Percentiles rank a stretch among this genome's conserved stretches.
phyloP scores from a whole-genome alignment of 2,797 vertebrate species.

The Chelidonichthys spinosus region DNA sequence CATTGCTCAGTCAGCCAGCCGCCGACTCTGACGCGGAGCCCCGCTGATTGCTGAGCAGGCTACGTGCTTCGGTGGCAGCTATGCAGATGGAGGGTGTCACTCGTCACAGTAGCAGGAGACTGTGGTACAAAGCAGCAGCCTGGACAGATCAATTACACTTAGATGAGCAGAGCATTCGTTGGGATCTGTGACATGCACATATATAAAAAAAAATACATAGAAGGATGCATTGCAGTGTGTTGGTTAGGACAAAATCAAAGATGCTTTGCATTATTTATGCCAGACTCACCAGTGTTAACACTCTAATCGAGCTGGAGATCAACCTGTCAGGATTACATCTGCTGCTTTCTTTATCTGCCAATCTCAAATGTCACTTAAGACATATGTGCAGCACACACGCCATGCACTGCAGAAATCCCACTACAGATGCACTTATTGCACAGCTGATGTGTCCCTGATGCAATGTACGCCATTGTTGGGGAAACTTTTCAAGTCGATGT shows the following conservation, averaged over 20 bases:
- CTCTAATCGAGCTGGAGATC: conserved; percentile 10
- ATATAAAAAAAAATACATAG: not conserved
- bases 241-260: conserved; percentile 10
- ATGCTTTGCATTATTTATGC: conserved; percentile 8
- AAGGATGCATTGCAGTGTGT: not conserved
- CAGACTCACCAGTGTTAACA: conserved; percentile 4
- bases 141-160: conserved; percentile 56
- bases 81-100: conserved; percentile 57
- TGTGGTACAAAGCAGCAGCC: conserved; percentile 47
- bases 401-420: conserved; percentile 24
- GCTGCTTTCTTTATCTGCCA: conserved; percentile 6
- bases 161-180: conserved; percentile 41
- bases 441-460: conserved; percentile 52
- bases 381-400: conserved; percentile 10
- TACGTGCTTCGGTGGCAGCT: conserved; percentile 47
- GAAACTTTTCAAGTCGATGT: conserved; percentile 57
- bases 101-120: conserved; percentile 47
- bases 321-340: conserved; percentile 16
- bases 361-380: conserved; percentile 21
- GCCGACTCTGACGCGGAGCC: conserved; percentile 40
- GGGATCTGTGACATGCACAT: conserved; percentile 10
- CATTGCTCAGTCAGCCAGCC: conserved; percentile 44
- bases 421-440: conserved; percentile 20
- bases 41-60: conserved; percentile 46
- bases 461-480: conserved; percentile 48